Evolutionary conservation across 2,797 vertebrate genomes (phyloP).

Genomic region (Cottoperca gobio): DNA sequence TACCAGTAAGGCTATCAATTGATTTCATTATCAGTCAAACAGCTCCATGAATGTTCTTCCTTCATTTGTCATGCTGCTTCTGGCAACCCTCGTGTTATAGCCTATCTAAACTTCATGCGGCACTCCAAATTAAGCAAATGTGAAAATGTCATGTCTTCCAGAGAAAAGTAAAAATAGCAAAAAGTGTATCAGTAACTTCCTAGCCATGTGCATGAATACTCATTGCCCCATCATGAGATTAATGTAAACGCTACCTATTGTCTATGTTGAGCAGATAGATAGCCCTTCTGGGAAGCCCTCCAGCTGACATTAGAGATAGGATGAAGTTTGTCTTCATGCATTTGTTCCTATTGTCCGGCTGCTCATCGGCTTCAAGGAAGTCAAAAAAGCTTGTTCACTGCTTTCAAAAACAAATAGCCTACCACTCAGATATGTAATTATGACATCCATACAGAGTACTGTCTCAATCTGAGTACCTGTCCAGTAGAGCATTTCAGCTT

Average conservation of each 20-base stretch:
- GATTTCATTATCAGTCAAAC: not conserved
- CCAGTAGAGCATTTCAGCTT: not conserved
- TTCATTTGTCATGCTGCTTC: not conserved
- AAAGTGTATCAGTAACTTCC: not conserved
- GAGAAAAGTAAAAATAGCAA: not conserved
- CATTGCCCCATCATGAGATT: not conserved
- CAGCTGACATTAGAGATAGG: not conserved
- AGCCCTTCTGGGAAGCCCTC: not conserved
- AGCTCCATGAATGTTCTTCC: not conserved
- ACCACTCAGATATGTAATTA: not conserved
- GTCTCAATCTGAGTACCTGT: not conserved
- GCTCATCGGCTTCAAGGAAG: not conserved
- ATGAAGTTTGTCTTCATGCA: not conserved
- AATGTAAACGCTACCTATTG: not conserved
- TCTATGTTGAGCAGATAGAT: not conserved
- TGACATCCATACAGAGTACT: not conserved
- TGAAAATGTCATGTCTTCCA: too few species aligned
- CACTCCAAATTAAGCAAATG: not conserved
- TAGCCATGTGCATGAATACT: not conserved
- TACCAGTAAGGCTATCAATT: not conserved
- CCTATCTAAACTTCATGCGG: not conserved
- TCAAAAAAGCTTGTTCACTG: not conserved
- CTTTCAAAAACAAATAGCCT: not conserved
- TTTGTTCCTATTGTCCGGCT: not conserved
- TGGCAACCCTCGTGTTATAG: not conserved